phyloP scores from a whole-genome alignment of 2,888 invertebrate species.

The Erebia palarica region DNA sequence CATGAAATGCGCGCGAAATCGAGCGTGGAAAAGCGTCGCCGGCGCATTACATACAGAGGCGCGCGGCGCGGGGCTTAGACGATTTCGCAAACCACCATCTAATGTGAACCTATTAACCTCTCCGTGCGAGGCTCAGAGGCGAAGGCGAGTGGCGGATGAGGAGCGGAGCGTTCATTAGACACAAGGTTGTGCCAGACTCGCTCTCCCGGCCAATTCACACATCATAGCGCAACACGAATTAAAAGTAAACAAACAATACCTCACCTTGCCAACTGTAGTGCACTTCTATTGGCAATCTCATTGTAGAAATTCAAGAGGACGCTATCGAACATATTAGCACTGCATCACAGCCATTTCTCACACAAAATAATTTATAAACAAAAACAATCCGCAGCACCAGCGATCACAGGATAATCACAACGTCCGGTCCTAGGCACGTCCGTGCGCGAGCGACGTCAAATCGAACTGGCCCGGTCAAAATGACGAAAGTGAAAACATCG shows the following conservation, averaged over 20 bases:
- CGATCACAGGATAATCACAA: constrained; percentile 78
- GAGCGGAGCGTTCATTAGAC: constrained; percentile 77
- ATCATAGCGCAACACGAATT: constrained; percentile 42
- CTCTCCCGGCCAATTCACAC: constrained; percentile 53
- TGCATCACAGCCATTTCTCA: constrained; percentile 79
- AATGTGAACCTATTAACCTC: constrained; percentile 83
- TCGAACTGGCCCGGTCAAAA: constrained; percentile 82
- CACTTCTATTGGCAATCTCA: constrained; percentile 80
- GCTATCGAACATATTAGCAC: constrained; percentile 81
- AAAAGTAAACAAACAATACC: constrained; percentile 71
- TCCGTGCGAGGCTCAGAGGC: constrained; percentile 74
- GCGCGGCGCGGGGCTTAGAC: constrained; percentile 53
- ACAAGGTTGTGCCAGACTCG: constrained; percentile 68
- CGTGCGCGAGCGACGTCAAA: constrained; percentile 80
- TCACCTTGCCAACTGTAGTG: constrained; percentile 81
- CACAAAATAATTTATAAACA: constrained; percentile 62
- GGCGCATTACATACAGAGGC: constrained; percentile 55
- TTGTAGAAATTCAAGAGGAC: constrained; percentile 79
- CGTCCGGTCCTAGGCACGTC: constrained; percentile 77
- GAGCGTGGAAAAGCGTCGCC: constrained; percentile 70
- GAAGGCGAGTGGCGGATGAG: constrained; percentile 80
- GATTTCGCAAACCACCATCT: constrained; percentile 81
- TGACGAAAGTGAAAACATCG: constrained; percentile 83
- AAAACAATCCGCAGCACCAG: constrained; percentile 76
- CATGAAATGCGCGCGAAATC: constrained; percentile 70